Percentiles rank a stretch among this genome's conserved stretches.
These are phyloP conservation scores for Ammodramus savannarum DNA, from an alignment of 2,113 vertebrate genomes.

Conservation along the genomic window DNA sequence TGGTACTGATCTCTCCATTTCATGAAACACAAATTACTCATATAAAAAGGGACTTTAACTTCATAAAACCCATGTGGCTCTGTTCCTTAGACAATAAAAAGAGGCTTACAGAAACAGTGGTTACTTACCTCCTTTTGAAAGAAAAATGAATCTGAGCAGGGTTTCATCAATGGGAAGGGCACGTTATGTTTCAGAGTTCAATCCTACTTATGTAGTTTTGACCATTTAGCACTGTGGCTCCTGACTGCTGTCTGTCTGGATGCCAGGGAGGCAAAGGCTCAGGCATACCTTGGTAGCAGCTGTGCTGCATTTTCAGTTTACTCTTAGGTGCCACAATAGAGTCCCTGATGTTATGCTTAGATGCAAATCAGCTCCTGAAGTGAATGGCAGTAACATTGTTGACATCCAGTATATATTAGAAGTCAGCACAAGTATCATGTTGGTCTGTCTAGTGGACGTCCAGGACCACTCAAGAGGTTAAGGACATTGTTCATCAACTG, in stretches of 20 bases:
- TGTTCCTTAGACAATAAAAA: not conserved
- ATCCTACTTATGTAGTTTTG: not conserved
- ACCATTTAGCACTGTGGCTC: not conserved
- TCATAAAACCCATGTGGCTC: not conserved
- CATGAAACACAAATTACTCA: not conserved
- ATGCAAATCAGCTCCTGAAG: constrained; percentile 41
- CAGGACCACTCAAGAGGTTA: constrained; percentile 51
- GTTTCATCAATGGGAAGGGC: not conserved
- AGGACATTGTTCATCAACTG: constrained; percentile 48
- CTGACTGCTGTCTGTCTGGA: not conserved
- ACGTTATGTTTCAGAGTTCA: not conserved
- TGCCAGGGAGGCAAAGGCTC: not conserved
- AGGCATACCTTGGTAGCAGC: not conserved
- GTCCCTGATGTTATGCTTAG: not conserved
- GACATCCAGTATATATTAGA: constrained; percentile 13
- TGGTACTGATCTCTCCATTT: not conserved
- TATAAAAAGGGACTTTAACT: not conserved
- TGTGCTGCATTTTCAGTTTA: not conserved
- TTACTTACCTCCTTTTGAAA: not conserved
- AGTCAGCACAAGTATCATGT: constrained; percentile 7
- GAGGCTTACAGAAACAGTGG: not conserved
- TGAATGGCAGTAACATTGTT: constrained; percentile 17
- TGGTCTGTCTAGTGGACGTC: constrained; percentile 39
- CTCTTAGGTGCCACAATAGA: not conserved
- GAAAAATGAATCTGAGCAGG: not conserved